Conservation (phyloP, 2,888 invertebrate genomes). For the Cosmia pyralina region DNA sequence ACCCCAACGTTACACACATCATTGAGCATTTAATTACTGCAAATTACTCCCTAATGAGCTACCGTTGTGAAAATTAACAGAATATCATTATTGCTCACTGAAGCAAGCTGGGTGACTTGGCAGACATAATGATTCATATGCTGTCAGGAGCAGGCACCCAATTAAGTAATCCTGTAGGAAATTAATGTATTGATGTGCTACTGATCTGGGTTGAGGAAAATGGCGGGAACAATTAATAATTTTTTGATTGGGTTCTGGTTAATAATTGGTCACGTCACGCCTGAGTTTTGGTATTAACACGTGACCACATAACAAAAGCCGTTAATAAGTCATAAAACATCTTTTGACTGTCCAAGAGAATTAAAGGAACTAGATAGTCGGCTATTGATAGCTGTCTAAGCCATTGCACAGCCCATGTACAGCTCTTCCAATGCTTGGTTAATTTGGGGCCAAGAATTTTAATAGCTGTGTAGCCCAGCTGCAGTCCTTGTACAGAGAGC, state of each 20-base stretch:
- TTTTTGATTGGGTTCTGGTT: background rate
- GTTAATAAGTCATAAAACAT: no score
- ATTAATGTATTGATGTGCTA: slow-evolving; percentile 22
- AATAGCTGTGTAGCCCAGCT: no score
- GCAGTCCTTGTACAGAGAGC: no score
- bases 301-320: no score
- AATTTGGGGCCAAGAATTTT: no score
- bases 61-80: slow-evolving; percentile 34
- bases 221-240: background rate
- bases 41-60: slow-evolving; percentile 38
- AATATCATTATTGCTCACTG: slow-evolving; percentile 40
- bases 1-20: slow-evolving; percentile 4
- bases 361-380: no score
- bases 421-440: no score
- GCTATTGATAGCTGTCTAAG: no score
- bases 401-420: no score
- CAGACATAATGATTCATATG: slow-evolving; percentile 39
- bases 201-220: slow-evolving; percentile 16
- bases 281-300: background rate
- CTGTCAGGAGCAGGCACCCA: slow-evolving; percentile 39
- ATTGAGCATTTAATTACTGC: slow-evolving; percentile 35
- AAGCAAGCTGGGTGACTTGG: slow-evolving; percentile 31
- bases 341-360: no score
- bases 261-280: background rate
- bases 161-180: slow-evolving; percentile 47